Base-by-base conservation (phyloP, 2,888 invertebrate species). In the Drosophila stalkeri region DNA sequence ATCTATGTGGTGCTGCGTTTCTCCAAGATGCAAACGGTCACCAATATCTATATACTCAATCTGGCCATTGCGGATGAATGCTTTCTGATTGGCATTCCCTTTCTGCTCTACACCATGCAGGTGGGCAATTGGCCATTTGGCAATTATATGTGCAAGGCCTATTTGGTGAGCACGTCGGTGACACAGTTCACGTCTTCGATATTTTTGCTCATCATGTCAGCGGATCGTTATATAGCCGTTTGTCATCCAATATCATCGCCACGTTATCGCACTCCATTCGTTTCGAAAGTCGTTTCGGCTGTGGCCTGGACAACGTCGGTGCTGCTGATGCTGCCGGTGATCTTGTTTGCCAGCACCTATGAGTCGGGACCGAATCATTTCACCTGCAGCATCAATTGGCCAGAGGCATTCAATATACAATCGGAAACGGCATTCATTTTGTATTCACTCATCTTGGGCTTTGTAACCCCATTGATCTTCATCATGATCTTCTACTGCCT, bases 11-110 rank as follows among this genome's bases (percentile, higher is more conserved):
- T 98, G 18, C 93, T 97, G 54, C 95, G 98, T 51, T 98, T 97
- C 93, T 97, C 97, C 66, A 98, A 98, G 93, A 98, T 98, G 98
- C 98, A 98, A 92, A 98, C 98, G 0, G 98, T 98, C 46, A 98
- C 98, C 75, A 98, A 98, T 91, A 97, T 97, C 95, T 98, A 98
- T 93, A 98, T 98, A 82, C 95, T 97, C n/a, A 98, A 98, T 93
- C 93, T 98, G 82, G 98, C 98, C 20, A 96, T 98, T 66, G 98
- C 98, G 0, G 98, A 98, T 92, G 98, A 98, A 92, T 97, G 97
- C 91, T 98, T 98, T 90, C 94, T 98, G 3, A 97, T 98, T 66
- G 98, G 98, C 2, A 97, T 98, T 81, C 98, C 98, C 0, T 97
- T 98, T 90, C 94, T 98, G 14, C 95, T 98, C 49, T 95, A 96